Evolutionary conservation across 2,888 invertebrate species (phyloP).

Genomic region (Deroplatys truncata): DNA sequence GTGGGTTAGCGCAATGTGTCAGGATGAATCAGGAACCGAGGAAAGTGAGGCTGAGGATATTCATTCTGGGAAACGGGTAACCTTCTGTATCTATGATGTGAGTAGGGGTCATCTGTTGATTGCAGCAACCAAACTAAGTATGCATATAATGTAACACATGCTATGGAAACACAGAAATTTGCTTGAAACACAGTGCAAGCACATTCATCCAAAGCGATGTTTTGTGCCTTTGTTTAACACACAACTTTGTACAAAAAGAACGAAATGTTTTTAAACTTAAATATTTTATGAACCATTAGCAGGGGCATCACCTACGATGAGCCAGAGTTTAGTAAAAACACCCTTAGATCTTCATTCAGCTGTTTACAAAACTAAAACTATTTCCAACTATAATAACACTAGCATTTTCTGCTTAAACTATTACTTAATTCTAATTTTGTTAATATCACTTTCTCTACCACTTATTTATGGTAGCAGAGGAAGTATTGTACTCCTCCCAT

Average conservation of each 20-base stretch:
- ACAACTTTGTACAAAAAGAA: no score
- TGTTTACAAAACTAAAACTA: no score
- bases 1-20: constrained; percentile 91
- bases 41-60: constrained; percentile 47
- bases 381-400: no score
- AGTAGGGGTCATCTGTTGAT: constrained; percentile 38
- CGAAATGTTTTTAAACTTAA: background rate
- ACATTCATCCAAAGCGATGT: background rate
- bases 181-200: background rate
- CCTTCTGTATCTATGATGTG: constrained; percentile 78
- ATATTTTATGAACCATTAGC: background rate
- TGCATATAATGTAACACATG: background rate
- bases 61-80: constrained; percentile 60
- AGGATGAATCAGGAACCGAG: constrained; percentile 50
- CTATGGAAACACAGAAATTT: background rate
- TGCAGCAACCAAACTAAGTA: constrained; percentile 30
- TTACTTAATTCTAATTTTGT: no score
- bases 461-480: no score
- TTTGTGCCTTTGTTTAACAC: background rate
- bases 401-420: no score
- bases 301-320: background rate
- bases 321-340: no score
- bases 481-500: no score
- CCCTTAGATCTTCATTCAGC: no score
- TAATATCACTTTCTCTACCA: no score